Evolutionary conservation across 2,113 vertebrate genomes (phyloP).

Genomic region (Caranx ignobilis): DNA sequence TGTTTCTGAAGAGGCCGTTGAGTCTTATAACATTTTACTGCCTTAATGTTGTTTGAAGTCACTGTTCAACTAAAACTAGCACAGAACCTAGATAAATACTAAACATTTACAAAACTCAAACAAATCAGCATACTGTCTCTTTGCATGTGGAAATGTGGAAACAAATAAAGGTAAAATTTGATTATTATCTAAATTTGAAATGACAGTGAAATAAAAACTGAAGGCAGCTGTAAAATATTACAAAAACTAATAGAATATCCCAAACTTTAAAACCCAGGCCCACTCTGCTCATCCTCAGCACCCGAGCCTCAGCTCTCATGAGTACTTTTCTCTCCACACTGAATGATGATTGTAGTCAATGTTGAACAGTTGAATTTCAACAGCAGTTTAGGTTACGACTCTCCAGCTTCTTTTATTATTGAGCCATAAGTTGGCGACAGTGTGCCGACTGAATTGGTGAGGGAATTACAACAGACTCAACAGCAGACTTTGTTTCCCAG

Average conservation of each 20-base stretch:
- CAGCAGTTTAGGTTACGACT: conserved; percentile 40
- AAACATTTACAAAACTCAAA: background rate
- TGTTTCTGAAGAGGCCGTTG: too few species aligned
- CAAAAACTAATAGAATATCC: background rate
- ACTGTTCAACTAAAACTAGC: background rate
- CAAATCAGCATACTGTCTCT: background rate
- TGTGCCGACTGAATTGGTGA: conserved; percentile 32
- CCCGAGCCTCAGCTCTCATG: background rate
- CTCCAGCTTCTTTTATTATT: conserved; percentile 47
- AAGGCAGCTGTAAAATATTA: background rate
- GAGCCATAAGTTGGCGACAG: conserved; percentile 34
- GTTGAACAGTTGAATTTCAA: conserved; percentile 29
- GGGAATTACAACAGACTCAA: conserved; percentile 44
- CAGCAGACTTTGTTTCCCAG: conserved; percentile 36
- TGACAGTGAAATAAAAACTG: background rate
- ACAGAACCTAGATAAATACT: background rate
- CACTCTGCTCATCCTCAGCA: background rate
- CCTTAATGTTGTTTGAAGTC: background rate
- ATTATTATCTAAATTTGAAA: too few species aligned
- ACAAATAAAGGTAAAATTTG: background rate
- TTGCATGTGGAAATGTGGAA: background rate
- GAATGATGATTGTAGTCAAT: conserved; percentile 4
- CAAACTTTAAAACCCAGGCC: background rate
- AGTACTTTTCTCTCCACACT: conserved; percentile 14
- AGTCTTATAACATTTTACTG: background rate